phyloP scores from a whole-genome alignment of 2,113 vertebrate genomes.

The Raphicerus campestris region DNA sequence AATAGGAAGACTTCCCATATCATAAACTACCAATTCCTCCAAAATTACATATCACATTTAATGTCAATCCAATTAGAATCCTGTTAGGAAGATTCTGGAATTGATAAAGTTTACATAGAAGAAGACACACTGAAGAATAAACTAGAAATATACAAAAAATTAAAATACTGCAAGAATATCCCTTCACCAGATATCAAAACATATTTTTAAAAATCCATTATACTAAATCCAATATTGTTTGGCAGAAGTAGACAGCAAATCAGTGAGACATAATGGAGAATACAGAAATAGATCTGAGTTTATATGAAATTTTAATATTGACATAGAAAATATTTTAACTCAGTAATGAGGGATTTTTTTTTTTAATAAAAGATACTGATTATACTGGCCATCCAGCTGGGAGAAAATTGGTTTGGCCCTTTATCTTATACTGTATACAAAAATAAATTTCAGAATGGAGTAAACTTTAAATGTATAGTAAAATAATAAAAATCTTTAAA shows the following conservation, averaged over 20 bases:
- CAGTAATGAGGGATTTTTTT: not conserved
- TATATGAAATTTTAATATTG: not conserved
- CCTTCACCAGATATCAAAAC: not conserved
- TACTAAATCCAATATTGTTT: not conserved
- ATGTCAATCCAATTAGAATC: not conserved
- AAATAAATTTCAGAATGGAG: not conserved
- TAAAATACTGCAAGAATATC: not conserved
- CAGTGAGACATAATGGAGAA: not conserved
- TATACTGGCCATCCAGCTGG: not conserved
- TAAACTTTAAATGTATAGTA: not conserved
- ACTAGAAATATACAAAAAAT: not conserved
- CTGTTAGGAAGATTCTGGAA: not conserved
- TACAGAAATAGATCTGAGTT: not conserved
- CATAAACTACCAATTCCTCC: not conserved
- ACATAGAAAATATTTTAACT: not conserved
- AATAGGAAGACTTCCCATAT: not conserved
- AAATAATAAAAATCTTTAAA: not conserved
- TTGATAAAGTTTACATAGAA: not conserved
- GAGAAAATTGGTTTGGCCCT: not conserved
- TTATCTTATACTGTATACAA: not conserved
- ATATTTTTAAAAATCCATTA: not conserved
- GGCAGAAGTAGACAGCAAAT: not conserved
- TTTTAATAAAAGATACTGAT: not conserved
- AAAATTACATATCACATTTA: not conserved
- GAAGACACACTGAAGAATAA: not conserved